Conservation (phyloP, 2,888 invertebrate genomes). For the Drosophila multiciliata region DNA sequence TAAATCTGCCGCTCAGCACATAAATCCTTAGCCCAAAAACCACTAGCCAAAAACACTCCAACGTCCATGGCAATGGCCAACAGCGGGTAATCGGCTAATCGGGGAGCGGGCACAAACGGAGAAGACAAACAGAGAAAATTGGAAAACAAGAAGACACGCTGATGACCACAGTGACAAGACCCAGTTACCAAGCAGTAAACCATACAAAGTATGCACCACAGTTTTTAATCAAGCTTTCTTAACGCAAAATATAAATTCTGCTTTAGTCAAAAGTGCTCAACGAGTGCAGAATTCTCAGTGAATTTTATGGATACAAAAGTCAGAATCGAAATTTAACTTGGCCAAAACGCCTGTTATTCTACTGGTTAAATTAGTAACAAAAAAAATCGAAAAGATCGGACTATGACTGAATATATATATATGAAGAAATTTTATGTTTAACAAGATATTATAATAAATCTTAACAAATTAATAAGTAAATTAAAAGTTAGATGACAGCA, state of each 20-base stretch:
- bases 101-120: neutral
- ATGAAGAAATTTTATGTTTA: neutral
- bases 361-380: neutral
- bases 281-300: neutral
- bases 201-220: neutral
- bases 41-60: constrained; percentile 14
- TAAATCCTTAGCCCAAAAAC: constrained; percentile 50
- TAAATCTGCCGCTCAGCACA: constrained; percentile 51
- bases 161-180: constrained; percentile 23
- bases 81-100: neutral
- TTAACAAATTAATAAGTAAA: neutral
- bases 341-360: fast-evolving
- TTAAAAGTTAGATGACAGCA: neutral
- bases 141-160: constrained; percentile 32
- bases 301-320: neutral
- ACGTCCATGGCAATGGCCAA: constrained; percentile 19
- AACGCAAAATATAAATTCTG: neutral
- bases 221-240: neutral
- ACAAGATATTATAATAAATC: neutral
- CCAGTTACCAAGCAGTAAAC: neutral
- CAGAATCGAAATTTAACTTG: neutral
- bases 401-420: neutral
- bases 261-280: neutral
- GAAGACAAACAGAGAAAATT: constrained; percentile 19
- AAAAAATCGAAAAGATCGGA: neutral